Conservation (phyloP, 2,888 invertebrate genomes). For the Mimachlamys varia region DNA sequence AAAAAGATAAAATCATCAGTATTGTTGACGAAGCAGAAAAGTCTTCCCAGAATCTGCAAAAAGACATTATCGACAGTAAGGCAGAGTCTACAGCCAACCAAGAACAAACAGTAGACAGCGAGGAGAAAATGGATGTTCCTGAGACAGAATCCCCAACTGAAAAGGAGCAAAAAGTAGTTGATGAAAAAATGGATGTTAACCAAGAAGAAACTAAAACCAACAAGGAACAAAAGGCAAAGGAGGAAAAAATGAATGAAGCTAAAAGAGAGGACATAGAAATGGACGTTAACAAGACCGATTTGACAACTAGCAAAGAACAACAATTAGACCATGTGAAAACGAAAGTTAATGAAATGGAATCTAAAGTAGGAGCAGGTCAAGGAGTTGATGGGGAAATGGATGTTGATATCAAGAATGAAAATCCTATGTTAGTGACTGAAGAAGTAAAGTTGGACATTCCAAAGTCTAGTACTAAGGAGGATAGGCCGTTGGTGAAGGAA, state of each 20-base stretch:
- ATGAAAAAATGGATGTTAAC: background rate
- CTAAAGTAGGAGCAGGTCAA: background rate
- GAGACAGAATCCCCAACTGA: background rate
- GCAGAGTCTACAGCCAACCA: background rate
- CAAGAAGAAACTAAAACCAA: background rate
- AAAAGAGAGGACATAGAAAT: background rate
- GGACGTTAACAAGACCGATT: background rate
- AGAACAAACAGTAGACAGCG: background rate
- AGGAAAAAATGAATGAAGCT: background rate
- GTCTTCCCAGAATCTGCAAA: background rate
- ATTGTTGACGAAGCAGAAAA: background rate
- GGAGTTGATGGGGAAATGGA: background rate
- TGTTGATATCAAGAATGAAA: background rate
- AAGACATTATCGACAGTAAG: background rate
- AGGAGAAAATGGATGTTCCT: background rate
- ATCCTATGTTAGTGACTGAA: background rate
- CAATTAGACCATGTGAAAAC: background rate
- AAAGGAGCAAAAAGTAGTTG: background rate
- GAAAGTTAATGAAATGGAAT: background rate
- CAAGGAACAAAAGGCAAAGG: background rate
- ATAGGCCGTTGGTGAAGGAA: background rate
- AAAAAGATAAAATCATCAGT: background rate
- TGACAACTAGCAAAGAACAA: constrained; percentile 19
- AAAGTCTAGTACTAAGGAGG: constrained; percentile 38
- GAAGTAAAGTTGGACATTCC: background rate